phyloP scores from a whole-genome alignment of 2,113 vertebrate species.

The Sinosuthora webbiana region DNA sequence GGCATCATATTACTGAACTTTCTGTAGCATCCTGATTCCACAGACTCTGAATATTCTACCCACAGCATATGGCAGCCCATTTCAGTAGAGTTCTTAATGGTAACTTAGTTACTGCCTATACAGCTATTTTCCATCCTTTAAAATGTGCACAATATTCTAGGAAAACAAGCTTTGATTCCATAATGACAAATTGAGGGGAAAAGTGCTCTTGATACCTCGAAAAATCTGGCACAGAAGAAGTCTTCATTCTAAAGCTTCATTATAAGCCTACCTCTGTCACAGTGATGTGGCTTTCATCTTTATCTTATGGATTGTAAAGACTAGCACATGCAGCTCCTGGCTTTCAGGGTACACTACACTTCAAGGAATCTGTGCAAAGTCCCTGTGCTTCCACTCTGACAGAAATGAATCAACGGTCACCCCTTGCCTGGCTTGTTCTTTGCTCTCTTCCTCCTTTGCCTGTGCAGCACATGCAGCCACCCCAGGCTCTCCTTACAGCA shows the following conservation, averaged over 20 bases:
- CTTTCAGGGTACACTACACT: neutral
- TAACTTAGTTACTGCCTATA: neutral
- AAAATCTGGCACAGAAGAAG: conserved; percentile 30
- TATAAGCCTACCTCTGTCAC: conserved; percentile 54
- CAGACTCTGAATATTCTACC: conserved; percentile 8
- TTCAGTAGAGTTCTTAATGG: neutral
- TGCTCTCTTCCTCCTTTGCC: neutral
- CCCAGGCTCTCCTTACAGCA: conserved; percentile 20
- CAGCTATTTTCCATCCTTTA: neutral
- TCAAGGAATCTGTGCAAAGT: neutral
- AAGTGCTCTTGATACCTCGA: neutral
- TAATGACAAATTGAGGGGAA: neutral
- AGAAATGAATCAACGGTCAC: neutral
- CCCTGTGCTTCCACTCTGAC: conserved; percentile 1
- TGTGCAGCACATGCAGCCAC: neutral
- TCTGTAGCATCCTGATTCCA: neutral
- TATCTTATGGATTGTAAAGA: neutral
- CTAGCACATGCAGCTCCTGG: neutral
- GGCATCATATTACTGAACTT: conserved; percentile 8
- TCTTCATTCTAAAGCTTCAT: neutral
- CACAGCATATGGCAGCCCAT: neutral
- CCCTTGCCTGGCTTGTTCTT: neutral
- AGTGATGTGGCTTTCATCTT: conserved; percentile 34
- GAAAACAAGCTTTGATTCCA: conserved; percentile 4
- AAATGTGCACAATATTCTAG: conserved; percentile 8